Evolutionary conservation across 2,888 invertebrate genomes (phyloP).

Genomic region (Polymixis flavicincta): DNA sequence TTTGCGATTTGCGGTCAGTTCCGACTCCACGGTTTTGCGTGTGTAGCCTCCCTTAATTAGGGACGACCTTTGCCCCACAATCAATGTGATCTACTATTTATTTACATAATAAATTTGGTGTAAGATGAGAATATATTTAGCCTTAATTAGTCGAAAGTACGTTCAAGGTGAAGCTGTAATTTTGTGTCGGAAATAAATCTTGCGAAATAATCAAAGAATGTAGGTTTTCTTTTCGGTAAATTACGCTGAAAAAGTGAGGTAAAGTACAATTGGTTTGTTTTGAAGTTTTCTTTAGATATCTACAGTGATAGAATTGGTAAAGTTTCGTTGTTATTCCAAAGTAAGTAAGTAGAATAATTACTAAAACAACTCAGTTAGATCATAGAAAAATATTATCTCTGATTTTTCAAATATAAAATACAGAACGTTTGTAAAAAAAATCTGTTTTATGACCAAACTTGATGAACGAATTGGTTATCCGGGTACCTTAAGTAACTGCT

Average conservation of each 20-base stretch:
- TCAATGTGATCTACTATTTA: constrained; percentile 55
- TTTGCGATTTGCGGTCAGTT: constrained; percentile 59
- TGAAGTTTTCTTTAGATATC: constrained; percentile 5
- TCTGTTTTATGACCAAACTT: not conserved
- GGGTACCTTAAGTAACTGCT: not conserved
- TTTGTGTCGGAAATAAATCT: constrained; percentile 33
- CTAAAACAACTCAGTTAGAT: not conserved
- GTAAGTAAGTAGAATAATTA: not conserved
- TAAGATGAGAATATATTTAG: constrained; percentile 50
- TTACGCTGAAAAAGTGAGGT: constrained; percentile 17
- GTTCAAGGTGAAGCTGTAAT: constrained; percentile 21
- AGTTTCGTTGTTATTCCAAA: not conserved
- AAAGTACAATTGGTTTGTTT: constrained; percentile 12
- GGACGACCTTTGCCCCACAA: constrained; percentile 53
- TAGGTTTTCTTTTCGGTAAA: constrained; percentile 31
- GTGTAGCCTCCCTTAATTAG: constrained; percentile 65
- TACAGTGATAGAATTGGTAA: constrained; percentile 15
- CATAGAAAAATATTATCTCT: no score
- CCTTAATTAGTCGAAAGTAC: constrained; percentile 33
- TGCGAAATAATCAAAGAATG: not conserved
- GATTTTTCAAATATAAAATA: not conserved
- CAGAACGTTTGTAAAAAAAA: no score
- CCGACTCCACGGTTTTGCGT: constrained; percentile 50
- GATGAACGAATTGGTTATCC: no score
- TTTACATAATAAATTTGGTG: constrained; percentile 59